Base-by-base conservation (phyloP, 2,888 invertebrate genomes). In the Polylopha cassiicola region DNA sequence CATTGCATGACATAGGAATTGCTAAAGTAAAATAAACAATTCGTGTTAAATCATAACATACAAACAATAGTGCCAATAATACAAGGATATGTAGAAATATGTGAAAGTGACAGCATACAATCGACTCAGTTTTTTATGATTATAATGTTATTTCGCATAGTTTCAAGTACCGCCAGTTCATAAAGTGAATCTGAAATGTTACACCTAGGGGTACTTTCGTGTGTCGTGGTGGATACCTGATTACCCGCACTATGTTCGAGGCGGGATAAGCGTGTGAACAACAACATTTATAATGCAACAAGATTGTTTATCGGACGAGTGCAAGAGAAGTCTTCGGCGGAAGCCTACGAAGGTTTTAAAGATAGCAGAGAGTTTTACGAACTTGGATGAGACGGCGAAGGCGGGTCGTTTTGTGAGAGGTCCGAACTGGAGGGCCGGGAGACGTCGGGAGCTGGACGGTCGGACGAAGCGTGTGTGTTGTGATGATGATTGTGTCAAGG, bases 321-420 rank as follows among this genome's bases (percentile, higher is more conserved):
- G 65, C 57, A 77, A 71, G 71, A 76, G 75, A 71, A 75, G 70
- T 65, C 79, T 77, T 72, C 70, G 79, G 68, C 76, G 82, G 61
- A 79, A 74, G 73, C 85, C 85, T 36, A 80, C 81, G 44, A 86
- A 86, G 58, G 85, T 86, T 59, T 58, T 86, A 62, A 84, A 84
- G 67, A 86, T 86, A 63, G 86, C 86, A 3, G 86, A 86, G 67
- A 86, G 86, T 56, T 86, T 86, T 60, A 86, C 86, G 44, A 86
- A 86, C 58, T 72, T 85, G 61, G 86, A 86, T 58, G 85, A 85
- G 59, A 75, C 68, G 4, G 84, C 85, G 3, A 85, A 82, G 58
- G 74, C 76, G 30, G 80, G 84, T 10, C 72, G 84, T 27, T 85
- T 76, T 49, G 78, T 84, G 52, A 65, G 82, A 14, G 84, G 84